Conservation (phyloP, 2,888 invertebrate species). For the Ochropacha duplaris region DNA sequence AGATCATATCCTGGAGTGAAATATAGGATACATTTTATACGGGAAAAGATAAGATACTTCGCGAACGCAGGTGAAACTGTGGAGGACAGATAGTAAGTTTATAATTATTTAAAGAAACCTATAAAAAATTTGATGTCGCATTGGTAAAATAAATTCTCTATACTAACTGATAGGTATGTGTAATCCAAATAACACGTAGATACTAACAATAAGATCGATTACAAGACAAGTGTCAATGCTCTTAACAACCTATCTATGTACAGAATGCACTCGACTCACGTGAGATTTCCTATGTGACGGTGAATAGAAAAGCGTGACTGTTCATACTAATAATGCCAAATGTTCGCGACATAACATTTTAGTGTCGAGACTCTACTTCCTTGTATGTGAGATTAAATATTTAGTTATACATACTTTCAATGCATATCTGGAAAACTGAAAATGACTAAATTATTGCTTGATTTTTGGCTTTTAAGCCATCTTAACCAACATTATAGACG, state of each 20-base stretch:
- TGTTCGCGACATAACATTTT: neutral
- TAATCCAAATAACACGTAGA: neutral
- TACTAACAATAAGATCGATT: slow-evolving; percentile 3
- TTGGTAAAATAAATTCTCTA: no score
- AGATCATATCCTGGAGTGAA: no score
- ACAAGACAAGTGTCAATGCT: slow-evolving; percentile 34
- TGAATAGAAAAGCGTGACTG: slow-evolving; percentile 5
- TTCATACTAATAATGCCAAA: slow-evolving; percentile 17
- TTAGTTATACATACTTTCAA: neutral
- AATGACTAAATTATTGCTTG: no score
- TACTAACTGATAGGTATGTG: no score
- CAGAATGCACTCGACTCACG: slow-evolving; percentile 16
- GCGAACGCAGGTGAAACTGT: no score
- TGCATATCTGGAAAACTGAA: neutral
- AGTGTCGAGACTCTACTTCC: neutral
- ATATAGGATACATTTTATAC: no score
- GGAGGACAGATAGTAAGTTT: no score
- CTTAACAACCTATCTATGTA: slow-evolving; percentile 30
- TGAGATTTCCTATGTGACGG: slow-evolving; percentile 20
- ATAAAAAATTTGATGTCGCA: no score
- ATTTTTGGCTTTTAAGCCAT: no score
- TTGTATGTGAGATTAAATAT: neutral
- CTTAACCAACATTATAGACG: no score
- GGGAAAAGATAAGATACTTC: no score
- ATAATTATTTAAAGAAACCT: no score